Conservation (phyloP, 64 coral and sea anemone species). For the Trachythela sp. region DNA sequence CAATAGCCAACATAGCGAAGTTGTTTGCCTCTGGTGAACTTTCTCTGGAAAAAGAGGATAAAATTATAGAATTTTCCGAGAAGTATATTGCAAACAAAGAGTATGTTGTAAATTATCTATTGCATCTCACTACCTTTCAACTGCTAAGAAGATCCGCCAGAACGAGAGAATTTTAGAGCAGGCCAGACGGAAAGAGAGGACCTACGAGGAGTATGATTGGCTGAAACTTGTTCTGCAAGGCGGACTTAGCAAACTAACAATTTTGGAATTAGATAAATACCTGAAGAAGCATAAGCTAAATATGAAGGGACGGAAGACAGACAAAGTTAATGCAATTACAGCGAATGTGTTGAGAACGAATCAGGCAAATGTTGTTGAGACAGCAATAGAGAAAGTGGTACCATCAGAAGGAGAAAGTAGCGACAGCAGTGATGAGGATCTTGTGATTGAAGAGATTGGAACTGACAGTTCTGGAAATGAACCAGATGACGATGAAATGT, state of each 20-base stretch:
- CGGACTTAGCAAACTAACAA: slow-evolving; percentile 37
- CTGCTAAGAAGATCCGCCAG: slow-evolving; percentile 25
- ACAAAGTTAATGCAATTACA: slow-evolving; percentile 27
- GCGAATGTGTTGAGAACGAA: slow-evolving; percentile 42
- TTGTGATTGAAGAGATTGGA: slow-evolving; percentile 26
- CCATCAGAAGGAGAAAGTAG: slow-evolving; percentile 4
- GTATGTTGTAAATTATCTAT: slow-evolving; percentile 37
- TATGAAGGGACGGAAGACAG: slow-evolving; percentile 24
- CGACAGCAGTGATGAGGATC: slow-evolving; percentile 30
- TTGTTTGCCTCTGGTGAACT: slow-evolving; percentile 28
- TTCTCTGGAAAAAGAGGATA: slow-evolving; percentile 32
- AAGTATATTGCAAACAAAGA: slow-evolving; percentile 32
- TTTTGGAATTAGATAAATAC: slow-evolving; percentile 40
- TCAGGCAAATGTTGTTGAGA: slow-evolving; percentile 15
- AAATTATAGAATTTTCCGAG: slow-evolving; percentile 38
- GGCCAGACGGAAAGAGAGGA: background rate
- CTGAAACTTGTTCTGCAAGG: slow-evolving; percentile 31
- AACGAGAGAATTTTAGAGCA: slow-evolving; percentile 15
- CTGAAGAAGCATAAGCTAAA: slow-evolving; percentile 28
- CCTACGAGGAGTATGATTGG: slow-evolving; percentile 31
- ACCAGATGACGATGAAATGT: slow-evolving; percentile 15
- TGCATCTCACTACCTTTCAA: slow-evolving; percentile 33
- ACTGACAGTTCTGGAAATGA: slow-evolving; percentile 13
- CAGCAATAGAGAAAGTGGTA: slow-evolving; percentile 18
- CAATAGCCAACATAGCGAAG: slow-evolving; percentile 43